Base-by-base conservation (phyloP, 2,113 vertebrate species). In the Mystacornis crossleyi region DNA sequence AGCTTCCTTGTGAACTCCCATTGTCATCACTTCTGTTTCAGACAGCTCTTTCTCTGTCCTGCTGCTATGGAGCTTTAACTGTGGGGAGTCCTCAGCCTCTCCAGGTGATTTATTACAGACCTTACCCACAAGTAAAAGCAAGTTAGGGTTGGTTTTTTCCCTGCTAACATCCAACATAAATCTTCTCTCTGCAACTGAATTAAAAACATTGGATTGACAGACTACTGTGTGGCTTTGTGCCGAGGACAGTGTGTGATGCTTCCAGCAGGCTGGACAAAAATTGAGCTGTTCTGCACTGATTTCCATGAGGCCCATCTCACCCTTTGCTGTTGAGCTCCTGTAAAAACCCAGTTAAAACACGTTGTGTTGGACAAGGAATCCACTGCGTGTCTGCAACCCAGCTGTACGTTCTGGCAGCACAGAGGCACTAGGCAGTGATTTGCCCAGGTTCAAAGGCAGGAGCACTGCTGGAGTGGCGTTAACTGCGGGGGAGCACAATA, bases 11-110 rank as follows among this genome's bases (percentile, higher is more conserved):
- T 47, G 67, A 74, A 6, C 18, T 51, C 29, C 26, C 12, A 12
- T 38, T 16, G 33, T 7, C 7, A 5, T 7, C 50, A 12, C 3
- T n/a, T 31, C 33, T 0, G 0, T 48, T 65, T 83, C 54, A 73
- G 21, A 9, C 8, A 58, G 19, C 15, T 19, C 15, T 64, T 78
- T 70, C 50, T 62, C 31, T 89, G 25, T 10, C 34, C 34, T 47
- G 21, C 28, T 77, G 40, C 43, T n/a, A 0, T 24, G 20, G 29
- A 87, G 11, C 3, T 75, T 14, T 50, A 20, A 19, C 15, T 38
- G 18, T 8, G 34, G 25, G 50, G 28, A 38, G 14, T 47, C 20
- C 58, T 18, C 42, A 61, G 26, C 33, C 18, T 60, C 70, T 61
- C 29, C 24, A 43, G 34, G 10, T 58, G 53, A 77, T 61, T 72